Percentiles rank a stretch among this genome's conserved stretches.
phyloP scores from a whole-genome alignment of 2,797 vertebrate species.

The Rhabdophis nuchalis region DNA sequence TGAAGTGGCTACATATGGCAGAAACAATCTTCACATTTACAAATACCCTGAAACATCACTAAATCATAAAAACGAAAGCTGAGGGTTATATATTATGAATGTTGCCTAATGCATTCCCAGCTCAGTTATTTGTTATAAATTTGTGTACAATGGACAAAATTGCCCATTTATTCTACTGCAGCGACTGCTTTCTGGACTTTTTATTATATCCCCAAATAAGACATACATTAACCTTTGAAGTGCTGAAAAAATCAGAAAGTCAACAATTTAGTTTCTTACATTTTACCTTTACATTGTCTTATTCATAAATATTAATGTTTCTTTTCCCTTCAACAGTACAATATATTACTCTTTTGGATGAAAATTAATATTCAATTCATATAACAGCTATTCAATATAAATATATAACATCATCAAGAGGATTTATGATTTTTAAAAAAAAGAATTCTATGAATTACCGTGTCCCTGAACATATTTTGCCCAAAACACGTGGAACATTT shows the following conservation, averaged over 20 bases:
- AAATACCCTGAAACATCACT: conserved; percentile 82
- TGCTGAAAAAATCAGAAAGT: conserved; percentile 58
- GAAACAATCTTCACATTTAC: conserved; percentile 81
- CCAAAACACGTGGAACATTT: conserved; percentile 60
- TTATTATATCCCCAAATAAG: conserved; percentile 64
- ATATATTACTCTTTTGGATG: conserved; percentile 35
- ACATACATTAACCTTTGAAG: conserved; percentile 72
- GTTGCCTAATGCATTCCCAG: conserved; percentile 76
- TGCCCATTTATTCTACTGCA: conserved; percentile 78
- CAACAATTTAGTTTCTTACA: conserved; percentile 33
- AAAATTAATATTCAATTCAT: conserved; percentile 42
- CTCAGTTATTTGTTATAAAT: conserved; percentile 80
- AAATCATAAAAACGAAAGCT: conserved; percentile 80
- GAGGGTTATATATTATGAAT: conserved; percentile 79
- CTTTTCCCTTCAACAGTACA: neutral
- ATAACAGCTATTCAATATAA: conserved; percentile 23
- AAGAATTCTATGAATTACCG: conserved; percentile 22
- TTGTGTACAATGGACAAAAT: conserved; percentile 77
- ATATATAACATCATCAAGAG: conserved; percentile 38
- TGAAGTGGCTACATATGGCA: conserved; percentile 84
- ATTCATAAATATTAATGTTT: neutral
- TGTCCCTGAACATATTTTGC: conserved; percentile 26
- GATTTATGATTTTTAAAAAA: conserved; percentile 33
- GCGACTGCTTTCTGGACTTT: conserved; percentile 73
- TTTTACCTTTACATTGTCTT: conserved; percentile 4